These are phyloP conservation scores for Netelia inedita DNA, from an alignment of 2,888 invertebrate species.

Conservation along the genomic window DNA sequence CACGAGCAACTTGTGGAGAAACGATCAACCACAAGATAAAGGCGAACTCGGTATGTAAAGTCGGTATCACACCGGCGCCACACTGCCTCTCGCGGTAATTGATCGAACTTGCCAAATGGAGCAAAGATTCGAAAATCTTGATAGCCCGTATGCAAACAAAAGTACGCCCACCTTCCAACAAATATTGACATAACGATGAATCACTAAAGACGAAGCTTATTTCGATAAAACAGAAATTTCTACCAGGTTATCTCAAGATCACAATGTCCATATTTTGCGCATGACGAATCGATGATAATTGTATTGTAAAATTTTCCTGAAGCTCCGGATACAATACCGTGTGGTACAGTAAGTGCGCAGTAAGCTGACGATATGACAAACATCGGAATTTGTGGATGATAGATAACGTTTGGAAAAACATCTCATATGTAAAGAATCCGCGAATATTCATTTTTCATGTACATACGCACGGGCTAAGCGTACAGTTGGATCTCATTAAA, in stretches of 20 bases:
- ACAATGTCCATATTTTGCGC: not conserved
- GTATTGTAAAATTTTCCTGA: slow-evolving; percentile 24
- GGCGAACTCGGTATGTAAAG: too few species aligned
- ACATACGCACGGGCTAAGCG: not conserved
- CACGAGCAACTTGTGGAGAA: too few species aligned
- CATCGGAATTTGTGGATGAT: not conserved
- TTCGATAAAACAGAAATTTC: not conserved
- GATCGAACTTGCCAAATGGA: not conserved
- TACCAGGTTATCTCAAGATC: not conserved
- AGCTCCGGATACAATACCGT: not conserved
- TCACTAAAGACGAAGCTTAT: not conserved
- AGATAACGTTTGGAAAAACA: slow-evolving; percentile 3
- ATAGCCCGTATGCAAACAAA: not conserved
- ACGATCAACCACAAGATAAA: too few species aligned
- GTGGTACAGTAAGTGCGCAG: slow-evolving; percentile 54
- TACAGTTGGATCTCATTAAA: not conserved
- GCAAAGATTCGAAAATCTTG: not conserved
- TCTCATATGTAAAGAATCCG: not conserved
- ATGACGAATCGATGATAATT: not conserved
- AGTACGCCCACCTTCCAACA: not conserved
- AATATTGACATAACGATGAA: not conserved
- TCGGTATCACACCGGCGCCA: too few species aligned
- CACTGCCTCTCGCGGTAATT: not conserved
- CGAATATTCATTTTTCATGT: not conserved
- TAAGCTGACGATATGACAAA: slow-evolving; percentile 28